A percentile compares a stretch with the other conserved stretches of the same genome.
These are phyloP conservation scores for Ondatra zibethicus DNA, from an alignment of 2,113 vertebrate genomes.

Conservation along the genomic window DNA sequence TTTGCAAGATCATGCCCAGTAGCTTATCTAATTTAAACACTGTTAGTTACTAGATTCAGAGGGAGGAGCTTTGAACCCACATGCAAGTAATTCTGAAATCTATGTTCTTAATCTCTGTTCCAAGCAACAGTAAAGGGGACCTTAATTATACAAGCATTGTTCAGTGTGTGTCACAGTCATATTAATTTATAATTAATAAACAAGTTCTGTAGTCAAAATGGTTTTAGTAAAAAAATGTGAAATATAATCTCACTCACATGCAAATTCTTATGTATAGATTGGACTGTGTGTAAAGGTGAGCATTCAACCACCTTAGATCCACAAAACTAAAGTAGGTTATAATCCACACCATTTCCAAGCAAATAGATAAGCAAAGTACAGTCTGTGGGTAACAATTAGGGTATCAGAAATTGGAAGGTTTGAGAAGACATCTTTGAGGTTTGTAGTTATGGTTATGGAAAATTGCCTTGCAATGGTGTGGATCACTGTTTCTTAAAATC, in stretches of 20 bases:
- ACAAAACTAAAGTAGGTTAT: neutral
- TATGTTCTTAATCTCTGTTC: neutral
- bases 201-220: slow-evolving; percentile 6
- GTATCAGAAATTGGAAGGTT: neutral
- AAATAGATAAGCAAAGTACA: neutral
- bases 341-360: neutral
- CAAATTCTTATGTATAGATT: neutral
- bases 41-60: neutral
- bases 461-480: neutral
- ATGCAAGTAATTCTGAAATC: neutral
- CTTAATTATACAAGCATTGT: neutral
- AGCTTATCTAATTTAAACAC: neutral
- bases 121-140: neutral
- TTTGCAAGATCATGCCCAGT: neutral
- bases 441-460: neutral
- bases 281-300: neutral
- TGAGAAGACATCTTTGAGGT: neutral
- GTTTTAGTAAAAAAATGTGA: slow-evolving; percentile 2
- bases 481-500: neutral
- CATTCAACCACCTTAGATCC: neutral
- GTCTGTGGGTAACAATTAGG: neutral
- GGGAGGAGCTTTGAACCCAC: neutral
- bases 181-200: neutral
- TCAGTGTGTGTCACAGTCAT: neutral
- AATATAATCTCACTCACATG: neutral